A percentile compares a stretch with the other conserved stretches of the same genome.
Conservation (phyloP, 2,888 invertebrate species). For the Lasioglossum zephyrum region DNA sequence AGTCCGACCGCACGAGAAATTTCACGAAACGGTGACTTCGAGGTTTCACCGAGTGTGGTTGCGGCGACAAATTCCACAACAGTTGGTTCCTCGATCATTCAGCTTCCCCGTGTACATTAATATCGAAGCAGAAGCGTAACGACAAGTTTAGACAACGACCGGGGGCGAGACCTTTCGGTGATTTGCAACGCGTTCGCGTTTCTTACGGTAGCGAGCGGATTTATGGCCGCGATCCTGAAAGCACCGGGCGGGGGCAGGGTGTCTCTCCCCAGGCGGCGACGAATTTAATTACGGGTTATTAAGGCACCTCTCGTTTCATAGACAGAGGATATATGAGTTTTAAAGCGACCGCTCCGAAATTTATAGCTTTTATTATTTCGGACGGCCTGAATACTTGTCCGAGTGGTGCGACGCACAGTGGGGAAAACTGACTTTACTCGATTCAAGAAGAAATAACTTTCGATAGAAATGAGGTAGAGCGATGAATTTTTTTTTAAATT, state of each 20-base stretch:
- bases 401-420: no score
- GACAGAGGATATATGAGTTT: slow-evolving; percentile 13
- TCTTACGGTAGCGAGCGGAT: background rate
- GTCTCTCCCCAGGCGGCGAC: background rate
- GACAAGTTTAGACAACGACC: background rate
- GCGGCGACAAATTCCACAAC: background rate
- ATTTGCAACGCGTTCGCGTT: slow-evolving; percentile 5
- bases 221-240: slow-evolving; percentile 10
- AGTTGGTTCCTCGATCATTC: background rate
- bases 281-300: slow-evolving; percentile 47
- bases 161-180: background rate
- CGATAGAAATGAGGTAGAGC: no score
- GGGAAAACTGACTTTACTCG: background rate
- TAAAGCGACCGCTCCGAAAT: slow-evolving; percentile 13
- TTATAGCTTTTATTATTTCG: background rate
- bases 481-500: no score
- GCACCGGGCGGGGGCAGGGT: background rate
- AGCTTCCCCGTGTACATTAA: background rate
- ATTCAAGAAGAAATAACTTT: no score
- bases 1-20: background rate
- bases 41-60: background rate
- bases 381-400: no score
- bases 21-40: background rate
- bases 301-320: slow-evolving; percentile 23
- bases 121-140: background rate